phyloP scores from a whole-genome alignment of 2,888 invertebrate genomes.

The Lycaena phlaeas region DNA sequence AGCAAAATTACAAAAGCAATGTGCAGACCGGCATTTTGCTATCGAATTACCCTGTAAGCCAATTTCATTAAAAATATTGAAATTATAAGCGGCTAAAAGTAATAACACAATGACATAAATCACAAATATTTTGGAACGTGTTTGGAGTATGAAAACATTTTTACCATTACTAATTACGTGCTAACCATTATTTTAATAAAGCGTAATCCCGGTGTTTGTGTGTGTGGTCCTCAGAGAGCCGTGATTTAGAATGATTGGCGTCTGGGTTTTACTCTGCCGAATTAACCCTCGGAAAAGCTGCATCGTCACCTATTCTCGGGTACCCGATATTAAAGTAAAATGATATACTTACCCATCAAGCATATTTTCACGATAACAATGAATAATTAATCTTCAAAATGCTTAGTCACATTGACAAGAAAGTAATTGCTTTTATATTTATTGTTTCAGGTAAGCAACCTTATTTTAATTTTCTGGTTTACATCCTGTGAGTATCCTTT shows the following conservation, averaged over 20 bases:
- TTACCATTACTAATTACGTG: conserved; percentile 37
- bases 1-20: too few species aligned
- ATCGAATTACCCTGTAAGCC: not conserved
- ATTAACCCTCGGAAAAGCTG: conserved; percentile 14
- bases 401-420: not conserved
- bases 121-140: too few species aligned
- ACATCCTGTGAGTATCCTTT: too few species aligned
- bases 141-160: conserved; percentile 8
- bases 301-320: conserved; percentile 36
- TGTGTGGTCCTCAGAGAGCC: conserved; percentile 2
- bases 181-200: conserved; percentile 65
- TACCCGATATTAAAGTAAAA: conserved; percentile 55
- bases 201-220: conserved; percentile 47
- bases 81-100: too few species aligned
- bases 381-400: conserved; percentile 4
- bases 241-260: conserved; percentile 8
- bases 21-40: too few species aligned
- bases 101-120: too few species aligned
- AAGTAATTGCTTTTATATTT: conserved; percentile 1
- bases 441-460: conserved; percentile 13
- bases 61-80: too few species aligned
- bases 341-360: conserved; percentile 29
- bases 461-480: too few species aligned
- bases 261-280: conserved; percentile 17
- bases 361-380: conserved; percentile 7